Base-by-base conservation (phyloP, 2,888 invertebrate genomes). In the Caenorhabditis sp. region DNA sequence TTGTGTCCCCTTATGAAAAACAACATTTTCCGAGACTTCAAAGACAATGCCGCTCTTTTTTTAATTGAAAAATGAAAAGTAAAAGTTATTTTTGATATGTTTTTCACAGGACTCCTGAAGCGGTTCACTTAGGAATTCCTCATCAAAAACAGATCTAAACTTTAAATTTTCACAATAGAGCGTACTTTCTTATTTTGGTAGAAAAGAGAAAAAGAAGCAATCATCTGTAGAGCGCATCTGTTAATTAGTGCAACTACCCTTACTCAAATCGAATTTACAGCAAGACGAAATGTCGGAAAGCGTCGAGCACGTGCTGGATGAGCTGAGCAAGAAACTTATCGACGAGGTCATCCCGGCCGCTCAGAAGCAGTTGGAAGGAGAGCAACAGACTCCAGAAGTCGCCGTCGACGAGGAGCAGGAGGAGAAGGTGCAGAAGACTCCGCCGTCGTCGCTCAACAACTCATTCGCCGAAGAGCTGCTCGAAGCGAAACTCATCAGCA, bases 271-370 rank as follows among this genome's bases (percentile, higher is more conserved):
- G 20, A 0, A 20, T 76, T 82, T 85, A 9, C 80, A 85, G 85
- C 72, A 80, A 56, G 82, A 77, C 67, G 85, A 82, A 24, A 85
- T 82, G 85, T 70, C 78, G n/a, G 53, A 50, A 18, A 62, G 50
- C 18, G 50, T 51, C 6, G 78, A 81, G 5, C 69, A 76, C 18
- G 61, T 78, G 32, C 69, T 85, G 35, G 80, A 80, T 20, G 71
- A 85, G 51, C 18, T 82, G 22, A 71, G 79, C 65, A 76, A 71
- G 53, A 80, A 78, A 32, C 70, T 85, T 62, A 72, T 85, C 44
- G 85, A 85, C 70, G 72, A 68, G 47, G 69, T 82, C 53, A 58
- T 85, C 18, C 82, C 85, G 28, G 65, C 71, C 18, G 85, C 67
- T 24, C 70, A 85, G 53, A n/a, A 65, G 5, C 56, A 82, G 32